Evolutionary conservation across 1,140 invertebrate genomes (phyloP), one percentile per base, ranked within the genome.

Genomic region (Stegodyphus dumicola): DNA sequence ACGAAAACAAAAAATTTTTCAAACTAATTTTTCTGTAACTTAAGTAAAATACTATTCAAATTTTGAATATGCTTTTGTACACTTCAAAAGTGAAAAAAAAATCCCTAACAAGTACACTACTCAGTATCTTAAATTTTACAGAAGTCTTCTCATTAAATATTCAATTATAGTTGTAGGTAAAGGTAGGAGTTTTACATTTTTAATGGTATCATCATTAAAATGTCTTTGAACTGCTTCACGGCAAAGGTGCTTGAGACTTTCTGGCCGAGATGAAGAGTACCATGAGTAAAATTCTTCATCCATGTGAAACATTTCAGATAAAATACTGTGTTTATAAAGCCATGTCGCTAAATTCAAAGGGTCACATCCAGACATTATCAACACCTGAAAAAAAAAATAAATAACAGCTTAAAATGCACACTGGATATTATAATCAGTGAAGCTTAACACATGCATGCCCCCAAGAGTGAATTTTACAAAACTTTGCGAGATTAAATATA

Each of bases 281-380:
- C 74, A 76, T n/a, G 15, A 17, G 10, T 56, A 60, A 18, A 56
- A 33, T 7, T 76, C 74, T 7, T 17, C 48, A 52, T 52, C 49
- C 65, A 66, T 66, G 1, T 15, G 65, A 76, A 54, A 54, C 6
- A 6, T 52, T 54, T 13, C 52, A 52, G n/a, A 17, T n/a, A 60
- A 54, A 17, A 76, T 76, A 6, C 56, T 15, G 17, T 76, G 51
- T 76, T 52, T 9, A n/a, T 53, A n/a, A 6, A 76, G 7, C 74
- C 74, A 76, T 13, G 74, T 52, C n/a, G 74, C 74, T 56, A 76
- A 54, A 76, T 76, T 76, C 17, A 76, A 56, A 2, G 74, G n/a
- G 33, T 76, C 74, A 56, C 74, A 76, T 52, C 74, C 74, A 53
- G 33, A 52, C 18, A 52, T 18, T 17, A 76, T 76, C 56, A 76